These are phyloP conservation scores for Emesis furor DNA, from an alignment of 2,888 invertebrate species.

Conservation along the genomic window DNA sequence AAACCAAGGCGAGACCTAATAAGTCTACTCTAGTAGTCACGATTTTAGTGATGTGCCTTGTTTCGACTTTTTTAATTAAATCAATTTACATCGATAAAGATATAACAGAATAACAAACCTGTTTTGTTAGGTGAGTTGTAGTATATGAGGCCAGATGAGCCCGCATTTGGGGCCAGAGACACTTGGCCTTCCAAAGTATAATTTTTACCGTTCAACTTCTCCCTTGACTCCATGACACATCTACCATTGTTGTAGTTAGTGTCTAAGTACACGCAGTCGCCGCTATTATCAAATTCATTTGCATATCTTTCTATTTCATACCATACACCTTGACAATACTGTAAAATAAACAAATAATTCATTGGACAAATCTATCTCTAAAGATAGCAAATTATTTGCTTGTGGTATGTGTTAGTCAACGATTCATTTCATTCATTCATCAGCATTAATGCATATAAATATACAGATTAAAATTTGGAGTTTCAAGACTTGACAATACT, in stretches of 20 bases:
- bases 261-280: neutral
- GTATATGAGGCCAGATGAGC: neutral
- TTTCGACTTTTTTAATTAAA: no score
- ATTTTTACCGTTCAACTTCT: neutral
- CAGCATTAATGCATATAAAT: no score
- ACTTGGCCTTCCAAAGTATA: neutral
- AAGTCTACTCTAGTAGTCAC: no score
- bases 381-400: no score
- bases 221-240: neutral
- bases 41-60: no score
- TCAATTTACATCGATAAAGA: no score
- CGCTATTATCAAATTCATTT: neutral
- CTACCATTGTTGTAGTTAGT: neutral
- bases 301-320: conserved; percentile 1
- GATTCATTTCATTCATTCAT: no score
- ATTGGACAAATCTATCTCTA: no score
- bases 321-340: neutral
- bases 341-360: neutral
- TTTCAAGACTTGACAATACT: no score
- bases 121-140: neutral
- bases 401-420: no score
- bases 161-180: neutral
- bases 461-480: no score
- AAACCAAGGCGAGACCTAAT: no score
- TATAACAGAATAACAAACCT: neutral